Base-by-base conservation (phyloP, 2,797 vertebrate species). In the Ctenochaetus hawaiiensis region DNA sequence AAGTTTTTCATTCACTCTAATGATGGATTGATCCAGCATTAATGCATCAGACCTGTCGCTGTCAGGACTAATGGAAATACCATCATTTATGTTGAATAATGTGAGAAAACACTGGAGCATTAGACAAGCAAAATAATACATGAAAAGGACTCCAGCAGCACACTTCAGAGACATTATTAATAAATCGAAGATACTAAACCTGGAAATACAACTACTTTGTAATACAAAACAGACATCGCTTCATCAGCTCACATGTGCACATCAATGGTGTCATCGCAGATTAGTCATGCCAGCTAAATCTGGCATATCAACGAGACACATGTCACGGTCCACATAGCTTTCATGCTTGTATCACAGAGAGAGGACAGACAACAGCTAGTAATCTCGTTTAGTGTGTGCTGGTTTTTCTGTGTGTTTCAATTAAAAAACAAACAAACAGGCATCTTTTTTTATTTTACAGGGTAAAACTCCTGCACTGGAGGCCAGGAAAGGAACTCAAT, bases 311-410 rank as follows among this genome's bases (percentile, higher is more conserved):
- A 52, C 52, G 39, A 52, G 78, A 81, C 79, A 79, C 60, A 65
- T 77, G 83, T 87, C 80, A 81, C 1, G 45, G 76, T 89, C 85
- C 85, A 70, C 66, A 65, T 78, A 80, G 70, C 82, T 84, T 88
- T 90, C 43, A 84, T 71, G 70, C 83, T 69, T 79, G 49, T 52
- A 67, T 86, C 69, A 47, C 49, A 61, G 72, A 45, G 37, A 74
- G 77, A 74, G 66, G 70, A 83, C 65, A 70, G 84, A 82, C 75
- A 85, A 53, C 75, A 75, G 79, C 23, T 59, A 45, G 64, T 81
- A 77, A 82, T 90, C 70, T 88, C 82, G 82, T 79, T 88, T 58
- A 80, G 61, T 58, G 51, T 20, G 68, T 18, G 3, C 70, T 41
- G 48, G 68, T 57, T 64, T 49, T 56, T 80, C 30, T 75, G 48